Evolutionary conservation across 2,888 invertebrate genomes (phyloP), one percentile per base, ranked within the genome.

Genomic region (Amphipoea oculea): DNA sequence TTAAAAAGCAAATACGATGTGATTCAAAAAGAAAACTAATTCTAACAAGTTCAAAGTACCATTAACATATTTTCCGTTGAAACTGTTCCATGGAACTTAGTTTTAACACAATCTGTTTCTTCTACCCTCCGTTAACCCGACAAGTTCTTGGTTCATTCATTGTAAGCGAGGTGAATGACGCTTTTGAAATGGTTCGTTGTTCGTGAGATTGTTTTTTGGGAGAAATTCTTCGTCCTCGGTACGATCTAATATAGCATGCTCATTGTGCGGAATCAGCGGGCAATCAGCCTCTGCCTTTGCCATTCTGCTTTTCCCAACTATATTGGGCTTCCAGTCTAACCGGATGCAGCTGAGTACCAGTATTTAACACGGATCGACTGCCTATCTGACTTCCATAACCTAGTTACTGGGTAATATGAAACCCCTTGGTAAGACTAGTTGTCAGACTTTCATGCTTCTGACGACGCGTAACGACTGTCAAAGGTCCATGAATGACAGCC

Each of bases 1-100:
- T 81, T 79, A 84, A 88, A 88, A 86, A 85, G 83, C 81, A 74
- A 86, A 81, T 70, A 86, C 78, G 76, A 77, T 84, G 84, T 81
- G 86, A 89, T 78, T 88, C 83, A 81, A 85, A 87, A 91, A 90
- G 89, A 90, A 91, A 89, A 89, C 88, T 88, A 90, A 91, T 91
- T 90, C 75, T 74, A 90, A 91, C 87, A 91, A 91, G 89, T 89
- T 89, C 87, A 86, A 91, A 91, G 88, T 89, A 78, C 87, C 90
- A 90, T 90, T 91, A 91, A 90, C 91, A 91, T 91, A 91, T 91
- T 91, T 91, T 87, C 89, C 81, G 84, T 85, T 83, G 82, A 86
- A 88, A 89, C 87, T 89, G 81, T 79, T 89, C 85, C 82, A 86
- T 83, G 73, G 88, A 88, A 90, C 85, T 90, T 81, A 87, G 88